Base-by-base conservation (phyloP, 2,797 vertebrate species). In the Gila robusta region DNA sequence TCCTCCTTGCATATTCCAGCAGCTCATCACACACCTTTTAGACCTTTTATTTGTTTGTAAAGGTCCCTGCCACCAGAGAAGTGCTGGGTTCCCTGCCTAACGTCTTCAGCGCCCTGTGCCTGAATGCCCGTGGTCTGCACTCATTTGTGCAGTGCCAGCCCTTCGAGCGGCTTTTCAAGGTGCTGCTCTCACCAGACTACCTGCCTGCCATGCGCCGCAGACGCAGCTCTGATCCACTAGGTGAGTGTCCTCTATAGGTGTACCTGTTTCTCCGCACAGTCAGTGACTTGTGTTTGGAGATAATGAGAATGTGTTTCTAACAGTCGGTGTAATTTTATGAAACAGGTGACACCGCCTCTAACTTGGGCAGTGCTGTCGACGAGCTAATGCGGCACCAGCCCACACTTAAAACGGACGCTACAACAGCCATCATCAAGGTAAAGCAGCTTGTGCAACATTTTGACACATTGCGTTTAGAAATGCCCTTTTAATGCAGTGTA, bases 331-430 rank as follows among this genome's bases (percentile, higher is more conserved):
- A 11, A 81, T 52, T 87, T 54, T 79, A 23, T 83, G 9, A 35
- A 84, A n/a, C 92, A 99, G 98, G 98, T 83, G 98, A 99, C 94
- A 99, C 98, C 35, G 98, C 98, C 52, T 99, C 98, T 83, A 99
- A 99, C 92, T 91, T 99, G 87, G 98, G 98, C 88, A 99, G 98
- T 91, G 98, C 98, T 83, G 98, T 99, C 62, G 98, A 99, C 88
- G 98, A 99, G 88, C 96, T 99, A 71, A 99, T 99, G 98, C 96
- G 98, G 71, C 98, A 99, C 92, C 98, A 99, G 83, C 98, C 98
- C 86, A 99, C 98, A 16, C 94, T 99, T 89, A 99, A 99, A 93
- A 99, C 98, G 0, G 98, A 99, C 54, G 98, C 98, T 88, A 99
- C 98, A 44, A 97, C 98, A 77, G 98, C 98, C 87, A 99, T 99